Evolutionary conservation across 2,797 vertebrate species (phyloP).

Genomic region (Chaetophractus vellerosus): DNA sequence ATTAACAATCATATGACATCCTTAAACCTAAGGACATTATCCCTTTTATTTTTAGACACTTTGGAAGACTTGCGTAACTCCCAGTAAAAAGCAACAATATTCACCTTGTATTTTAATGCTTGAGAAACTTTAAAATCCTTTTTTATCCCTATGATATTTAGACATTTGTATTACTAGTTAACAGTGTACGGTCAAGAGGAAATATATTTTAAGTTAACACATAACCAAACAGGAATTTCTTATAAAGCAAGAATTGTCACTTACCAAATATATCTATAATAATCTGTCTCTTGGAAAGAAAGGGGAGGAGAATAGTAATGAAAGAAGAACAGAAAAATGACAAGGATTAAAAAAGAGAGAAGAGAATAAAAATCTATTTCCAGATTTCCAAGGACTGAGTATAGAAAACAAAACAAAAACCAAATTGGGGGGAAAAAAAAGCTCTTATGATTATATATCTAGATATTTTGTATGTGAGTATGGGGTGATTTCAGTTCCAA

Average conservation of each 20-base stretch:
- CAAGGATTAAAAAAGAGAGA: conserved; percentile 14
- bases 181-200: not conserved
- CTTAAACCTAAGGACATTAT: not conserved
- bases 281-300: conserved; percentile 44
- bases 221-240: not conserved
- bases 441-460: conserved; percentile 50
- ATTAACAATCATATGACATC: not conserved
- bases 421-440: conserved; percentile 61
- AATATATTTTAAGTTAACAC: not conserved
- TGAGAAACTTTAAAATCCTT: conserved; percentile 21
- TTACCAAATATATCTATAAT: conserved; percentile 14
- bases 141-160: not conserved
- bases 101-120: conserved; percentile 1
- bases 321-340: not conserved
- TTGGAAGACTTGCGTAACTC: not conserved
- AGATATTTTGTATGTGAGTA: conserved; percentile 70
- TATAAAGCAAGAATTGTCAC: not conserved
- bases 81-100: not conserved
- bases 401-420: not conserved
- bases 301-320: not conserved
- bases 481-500: conserved; percentile 79
- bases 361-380: conserved; percentile 14
- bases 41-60: not conserved
- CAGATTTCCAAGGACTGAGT: conserved; percentile 6
- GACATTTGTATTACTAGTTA: not conserved